Percentiles rank a stretch among this genome's conserved stretches.
Conservation (phyloP, 2,797 vertebrate species). For the Sebastes hopkinsi region DNA sequence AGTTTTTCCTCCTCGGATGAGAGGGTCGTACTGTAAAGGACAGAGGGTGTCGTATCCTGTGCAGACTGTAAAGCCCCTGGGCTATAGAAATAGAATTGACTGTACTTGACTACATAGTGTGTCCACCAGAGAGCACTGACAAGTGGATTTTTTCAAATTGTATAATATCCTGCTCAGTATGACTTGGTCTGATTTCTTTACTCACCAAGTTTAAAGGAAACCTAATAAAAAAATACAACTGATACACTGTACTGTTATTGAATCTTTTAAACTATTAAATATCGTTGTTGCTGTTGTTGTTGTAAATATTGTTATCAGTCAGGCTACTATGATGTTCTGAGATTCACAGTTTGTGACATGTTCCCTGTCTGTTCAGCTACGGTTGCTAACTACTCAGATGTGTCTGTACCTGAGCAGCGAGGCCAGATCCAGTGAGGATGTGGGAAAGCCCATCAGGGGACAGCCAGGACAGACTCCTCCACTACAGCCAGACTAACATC, state of each 20-base stretch:
- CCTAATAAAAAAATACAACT: neutral
- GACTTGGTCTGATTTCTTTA: neutral
- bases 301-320: too few relatives aligned
- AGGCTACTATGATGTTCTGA: neutral
- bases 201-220: neutral
- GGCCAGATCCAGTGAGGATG: neutral
- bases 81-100: too few relatives aligned
- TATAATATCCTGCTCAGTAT: neutral
- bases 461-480: neutral
- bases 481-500: conserved; percentile 15
- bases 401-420: conserved; percentile 7
- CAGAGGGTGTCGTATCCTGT: accelerated
- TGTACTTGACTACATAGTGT: too few relatives aligned
- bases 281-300: too few relatives aligned
- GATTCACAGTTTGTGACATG: neutral
- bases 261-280: too few relatives aligned
- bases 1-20: too few relatives aligned
- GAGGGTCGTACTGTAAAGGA: too few relatives aligned
- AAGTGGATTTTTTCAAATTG: neutral
- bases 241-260: neutral
- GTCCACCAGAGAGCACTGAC: neutral
- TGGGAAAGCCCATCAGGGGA: conserved; percentile 29
- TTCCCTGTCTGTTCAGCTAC: too few relatives aligned
- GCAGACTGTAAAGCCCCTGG: accelerated
- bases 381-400: neutral